Conservation (phyloP, 2,888 invertebrate species). For the Chrysolina oricalcia region DNA sequence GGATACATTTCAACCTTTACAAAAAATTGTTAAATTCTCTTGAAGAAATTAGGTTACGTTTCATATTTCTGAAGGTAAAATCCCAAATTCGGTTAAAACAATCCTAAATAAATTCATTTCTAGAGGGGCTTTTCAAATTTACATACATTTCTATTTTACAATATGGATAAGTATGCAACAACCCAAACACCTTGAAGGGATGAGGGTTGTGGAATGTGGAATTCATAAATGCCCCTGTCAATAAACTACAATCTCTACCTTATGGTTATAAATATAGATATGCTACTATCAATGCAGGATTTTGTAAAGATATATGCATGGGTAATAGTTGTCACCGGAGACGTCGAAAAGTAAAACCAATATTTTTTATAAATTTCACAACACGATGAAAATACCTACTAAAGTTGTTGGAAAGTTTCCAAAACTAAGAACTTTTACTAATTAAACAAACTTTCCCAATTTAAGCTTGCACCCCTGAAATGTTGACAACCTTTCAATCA, state of each 20-base stretch:
- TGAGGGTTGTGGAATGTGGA: slow-evolving; percentile 18
- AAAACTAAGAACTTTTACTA: neutral
- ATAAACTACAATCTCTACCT: neutral
- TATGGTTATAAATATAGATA: slow-evolving; percentile 2
- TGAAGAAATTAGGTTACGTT: neutral
- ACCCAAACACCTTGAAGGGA: neutral
- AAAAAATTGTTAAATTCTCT: too few relatives aligned
- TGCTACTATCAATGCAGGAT: slow-evolving; percentile 27
- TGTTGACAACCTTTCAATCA: slow-evolving; percentile 71
- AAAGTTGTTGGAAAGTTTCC: neutral
- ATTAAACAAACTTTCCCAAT: neutral
- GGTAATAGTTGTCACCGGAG: neutral
- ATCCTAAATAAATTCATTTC: too few relatives aligned
- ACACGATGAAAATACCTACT: too few relatives aligned
- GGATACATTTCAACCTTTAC: too few relatives aligned
- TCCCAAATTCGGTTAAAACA: too few relatives aligned
- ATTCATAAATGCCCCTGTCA: slow-evolving; percentile 1
- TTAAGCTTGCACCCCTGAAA: slow-evolving; percentile 69
- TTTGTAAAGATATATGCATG: neutral
- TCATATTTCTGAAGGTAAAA: neutral
- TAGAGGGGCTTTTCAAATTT: neutral
- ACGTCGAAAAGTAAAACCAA: too few relatives aligned
- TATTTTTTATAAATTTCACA: too few relatives aligned
- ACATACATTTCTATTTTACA: neutral
- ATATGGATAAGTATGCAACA: neutral